Conservation (phyloP, 2,888 invertebrate species). For the Coenonympha glycerion region DNA sequence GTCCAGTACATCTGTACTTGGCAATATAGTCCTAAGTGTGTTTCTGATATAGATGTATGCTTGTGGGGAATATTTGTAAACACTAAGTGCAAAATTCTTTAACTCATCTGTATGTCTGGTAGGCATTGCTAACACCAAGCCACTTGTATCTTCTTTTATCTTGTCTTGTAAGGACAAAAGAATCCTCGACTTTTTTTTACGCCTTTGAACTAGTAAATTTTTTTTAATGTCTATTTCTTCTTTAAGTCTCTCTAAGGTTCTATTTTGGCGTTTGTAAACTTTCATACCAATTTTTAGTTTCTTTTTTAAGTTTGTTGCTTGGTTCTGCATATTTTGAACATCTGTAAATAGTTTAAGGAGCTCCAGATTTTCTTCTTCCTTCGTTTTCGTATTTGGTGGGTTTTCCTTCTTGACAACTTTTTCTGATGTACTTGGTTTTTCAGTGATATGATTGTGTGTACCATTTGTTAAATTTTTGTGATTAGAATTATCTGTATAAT, state of each 20-base stretch:
- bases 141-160: constrained; percentile 62
- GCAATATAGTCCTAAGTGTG: constrained; percentile 61
- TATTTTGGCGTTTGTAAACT: constrained; percentile 54
- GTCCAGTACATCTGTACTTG: constrained; percentile 62
- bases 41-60: constrained; percentile 67
- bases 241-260: constrained; percentile 48
- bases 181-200: constrained; percentile 64
- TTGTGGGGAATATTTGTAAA: constrained; percentile 69
- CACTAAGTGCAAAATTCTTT: constrained; percentile 64
- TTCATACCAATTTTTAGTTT: constrained; percentile 58
- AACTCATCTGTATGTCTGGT: constrained; percentile 64
- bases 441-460: constrained; percentile 1
- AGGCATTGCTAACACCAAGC: constrained; percentile 65
- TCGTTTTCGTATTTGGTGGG: constrained; percentile 2
- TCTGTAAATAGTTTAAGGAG: constrained; percentile 59
- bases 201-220: constrained; percentile 54
- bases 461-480: constrained; percentile 25
- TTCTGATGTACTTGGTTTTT: not conserved
- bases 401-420: constrained; percentile 7
- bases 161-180: constrained; percentile 63
- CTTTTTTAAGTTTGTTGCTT: constrained; percentile 51
- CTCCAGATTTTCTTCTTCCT: constrained; percentile 40
- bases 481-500: constrained; percentile 8
- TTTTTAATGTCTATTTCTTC: constrained; percentile 59
- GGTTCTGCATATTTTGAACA: constrained; percentile 61